Percentiles rank a stretch among this genome's conserved stretches.
Conservation (phyloP, 2,888 invertebrate species). For the Zhuqinia jingwanae region DNA sequence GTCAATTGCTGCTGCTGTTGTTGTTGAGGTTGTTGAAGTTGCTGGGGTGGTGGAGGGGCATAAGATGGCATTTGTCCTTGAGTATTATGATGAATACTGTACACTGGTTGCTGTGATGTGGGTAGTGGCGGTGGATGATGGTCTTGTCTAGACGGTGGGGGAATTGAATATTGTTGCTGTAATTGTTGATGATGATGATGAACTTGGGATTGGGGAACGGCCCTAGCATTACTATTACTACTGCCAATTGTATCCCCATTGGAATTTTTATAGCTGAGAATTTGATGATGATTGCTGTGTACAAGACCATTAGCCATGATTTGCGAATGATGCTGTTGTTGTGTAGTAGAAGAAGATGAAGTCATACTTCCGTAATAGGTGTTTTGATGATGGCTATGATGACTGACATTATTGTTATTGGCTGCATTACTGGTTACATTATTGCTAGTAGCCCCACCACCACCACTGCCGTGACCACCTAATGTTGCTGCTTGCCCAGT, state of each 20-base stretch:
- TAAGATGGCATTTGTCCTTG: constrained; percentile 53
- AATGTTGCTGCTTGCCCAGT: constrained; percentile 52
- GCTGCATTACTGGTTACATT: background rate
- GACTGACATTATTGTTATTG: constrained; percentile 62
- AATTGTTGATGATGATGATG: constrained; percentile 67
- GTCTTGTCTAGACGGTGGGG: constrained; percentile 63
- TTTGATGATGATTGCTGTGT: constrained; percentile 62
- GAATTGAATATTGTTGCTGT: constrained; percentile 59
- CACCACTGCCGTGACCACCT: constrained; percentile 32
- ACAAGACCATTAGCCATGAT: constrained; percentile 66
- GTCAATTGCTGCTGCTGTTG: constrained; percentile 64
- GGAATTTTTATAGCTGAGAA: constrained; percentile 58
- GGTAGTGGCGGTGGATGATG: constrained; percentile 59
- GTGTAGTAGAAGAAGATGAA: constrained; percentile 51
- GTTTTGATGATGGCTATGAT: constrained; percentile 67
- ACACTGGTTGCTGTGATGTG: constrained; percentile 53
- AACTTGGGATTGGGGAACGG: constrained; percentile 54
- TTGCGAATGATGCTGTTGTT: constrained; percentile 22
- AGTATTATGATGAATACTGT: constrained; percentile 41
- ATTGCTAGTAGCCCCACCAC: constrained; percentile 41
- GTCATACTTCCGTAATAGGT: constrained; percentile 74
- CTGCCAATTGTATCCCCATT: constrained; percentile 60
- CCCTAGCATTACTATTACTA: constrained; percentile 4
- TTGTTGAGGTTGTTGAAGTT: constrained; percentile 27
- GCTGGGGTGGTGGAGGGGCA: constrained; percentile 27